Percentiles rank a stretch among this genome's conserved stretches.
Conservation (phyloP, 2,888 invertebrate species). For the Aspidiotus rigidus region DNA sequence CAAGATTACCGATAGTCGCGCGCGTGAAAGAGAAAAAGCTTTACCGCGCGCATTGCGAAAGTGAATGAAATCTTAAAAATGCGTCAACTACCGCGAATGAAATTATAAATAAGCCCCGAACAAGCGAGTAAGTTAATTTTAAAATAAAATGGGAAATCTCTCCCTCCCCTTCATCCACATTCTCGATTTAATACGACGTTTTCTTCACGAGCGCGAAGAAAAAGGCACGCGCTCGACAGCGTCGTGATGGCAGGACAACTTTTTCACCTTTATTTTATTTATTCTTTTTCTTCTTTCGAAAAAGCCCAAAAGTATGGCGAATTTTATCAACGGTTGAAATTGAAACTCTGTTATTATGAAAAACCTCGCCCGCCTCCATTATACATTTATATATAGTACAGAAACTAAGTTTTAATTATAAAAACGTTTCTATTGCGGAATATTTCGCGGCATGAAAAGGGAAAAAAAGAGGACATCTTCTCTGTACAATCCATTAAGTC, state of each 20-base stretch:
- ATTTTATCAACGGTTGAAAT: conserved; percentile 17
- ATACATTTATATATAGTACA: not conserved
- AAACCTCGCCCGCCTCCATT: not conserved
- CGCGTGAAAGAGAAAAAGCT: no score
- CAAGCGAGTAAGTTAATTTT: conserved; percentile 11
- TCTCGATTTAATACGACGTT: conserved; percentile 12
- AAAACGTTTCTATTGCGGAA: conserved; percentile 17
- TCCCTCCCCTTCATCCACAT: not conserved
- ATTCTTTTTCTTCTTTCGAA: not conserved
- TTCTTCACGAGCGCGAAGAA: no score
- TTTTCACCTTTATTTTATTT: conserved; percentile 5
- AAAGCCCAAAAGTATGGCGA: not conserved
- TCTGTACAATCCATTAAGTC: conserved; percentile 17
- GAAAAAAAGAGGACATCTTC: conserved; percentile 10
- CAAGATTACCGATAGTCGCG: no score
- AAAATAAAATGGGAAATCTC: conserved; percentile 11
- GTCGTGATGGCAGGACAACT: not conserved
- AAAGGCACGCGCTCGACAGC: no score
- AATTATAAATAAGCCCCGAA: conserved; percentile 16
- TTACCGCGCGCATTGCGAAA: not conserved
- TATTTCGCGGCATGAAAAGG: not conserved
- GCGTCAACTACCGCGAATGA: conserved; percentile 11
- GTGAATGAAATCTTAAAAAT: conserved; percentile 14
- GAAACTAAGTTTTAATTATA: conserved; percentile 18
- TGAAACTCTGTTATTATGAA: conserved; percentile 18